phyloP scores from a whole-genome alignment of 2,113 vertebrate species.

The Misgurnus mizolepis region DNA sequence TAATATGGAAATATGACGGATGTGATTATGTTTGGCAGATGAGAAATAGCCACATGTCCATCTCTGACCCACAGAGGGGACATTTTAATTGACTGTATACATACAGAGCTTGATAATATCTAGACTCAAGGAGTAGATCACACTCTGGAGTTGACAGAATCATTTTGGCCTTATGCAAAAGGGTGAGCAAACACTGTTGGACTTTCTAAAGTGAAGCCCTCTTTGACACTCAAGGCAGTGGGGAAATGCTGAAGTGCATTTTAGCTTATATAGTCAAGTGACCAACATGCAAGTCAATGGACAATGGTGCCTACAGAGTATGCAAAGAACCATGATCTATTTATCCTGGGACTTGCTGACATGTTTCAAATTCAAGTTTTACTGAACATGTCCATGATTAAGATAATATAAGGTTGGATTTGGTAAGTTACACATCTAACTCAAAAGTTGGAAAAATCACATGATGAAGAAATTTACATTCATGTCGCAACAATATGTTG shows the following conservation, averaged over 20 bases:
- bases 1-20: slow-evolving; percentile 72
- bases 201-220: not conserved
- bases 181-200: no score
- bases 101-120: not conserved
- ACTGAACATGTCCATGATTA: no score
- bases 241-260: not conserved
- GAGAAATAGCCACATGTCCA: not conserved
- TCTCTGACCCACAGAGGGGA: not conserved
- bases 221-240: not conserved
- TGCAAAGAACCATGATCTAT: no score
- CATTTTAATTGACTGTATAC: not conserved
- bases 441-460: no score
- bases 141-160: not conserved
- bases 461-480: no score
- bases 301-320: no score
- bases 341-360: no score
- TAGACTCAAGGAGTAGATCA: not conserved
- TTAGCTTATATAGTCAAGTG: not conserved
- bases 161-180: no score
- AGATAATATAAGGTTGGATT: no score
- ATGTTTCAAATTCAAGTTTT: no score
- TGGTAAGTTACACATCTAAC: no score
- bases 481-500: no score
- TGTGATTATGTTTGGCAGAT: slow-evolving; percentile 53
- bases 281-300: not conserved